phyloP scores from a whole-genome alignment of 2,888 invertebrate genomes.

The Phortica magna region DNA sequence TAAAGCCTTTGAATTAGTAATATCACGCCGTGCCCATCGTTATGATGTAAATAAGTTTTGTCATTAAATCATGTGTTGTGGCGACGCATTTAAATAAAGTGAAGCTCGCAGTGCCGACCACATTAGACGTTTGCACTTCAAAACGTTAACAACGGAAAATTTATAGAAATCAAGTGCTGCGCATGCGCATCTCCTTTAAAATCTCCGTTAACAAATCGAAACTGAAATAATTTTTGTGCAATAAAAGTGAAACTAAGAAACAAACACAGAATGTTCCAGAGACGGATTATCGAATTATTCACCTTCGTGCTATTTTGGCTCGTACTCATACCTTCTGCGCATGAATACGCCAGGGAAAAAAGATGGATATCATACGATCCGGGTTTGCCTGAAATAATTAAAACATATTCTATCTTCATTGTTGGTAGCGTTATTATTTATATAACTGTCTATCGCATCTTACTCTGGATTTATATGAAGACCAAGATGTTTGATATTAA shows the following conservation, averaged over 20 bases:
- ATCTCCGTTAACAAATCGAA: background rate
- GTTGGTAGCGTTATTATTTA: constrained; percentile 57
- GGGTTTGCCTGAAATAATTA: too few relatives aligned
- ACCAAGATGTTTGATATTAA: constrained; percentile 59
- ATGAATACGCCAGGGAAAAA: constrained; percentile 53
- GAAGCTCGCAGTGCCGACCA: background rate
- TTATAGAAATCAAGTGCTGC: background rate
- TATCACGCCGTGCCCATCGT: background rate
- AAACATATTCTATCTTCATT: constrained; percentile 53
- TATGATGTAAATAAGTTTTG: constrained; percentile 8
- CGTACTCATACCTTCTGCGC: constrained; percentile 56
- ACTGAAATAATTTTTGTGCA: background rate
- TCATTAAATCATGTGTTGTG: constrained; percentile 10
- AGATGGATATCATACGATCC: constrained; percentile 54
- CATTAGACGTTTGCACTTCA: constrained; percentile 13
- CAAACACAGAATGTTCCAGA: constrained; percentile 59
- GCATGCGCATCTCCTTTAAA: background rate
- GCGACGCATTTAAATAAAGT: constrained; percentile 9
- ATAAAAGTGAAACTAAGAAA: background rate
- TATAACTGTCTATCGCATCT: constrained; percentile 57
- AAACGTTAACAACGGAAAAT: constrained; percentile 14
- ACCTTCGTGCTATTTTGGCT: constrained; percentile 62
- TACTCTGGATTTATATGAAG: constrained; percentile 60
- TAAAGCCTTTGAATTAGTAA: constrained; percentile 15
- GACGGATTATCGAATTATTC: constrained; percentile 63